Conservation (phyloP, 2,888 invertebrate species). For the Spilosoma lubricipeda region DNA sequence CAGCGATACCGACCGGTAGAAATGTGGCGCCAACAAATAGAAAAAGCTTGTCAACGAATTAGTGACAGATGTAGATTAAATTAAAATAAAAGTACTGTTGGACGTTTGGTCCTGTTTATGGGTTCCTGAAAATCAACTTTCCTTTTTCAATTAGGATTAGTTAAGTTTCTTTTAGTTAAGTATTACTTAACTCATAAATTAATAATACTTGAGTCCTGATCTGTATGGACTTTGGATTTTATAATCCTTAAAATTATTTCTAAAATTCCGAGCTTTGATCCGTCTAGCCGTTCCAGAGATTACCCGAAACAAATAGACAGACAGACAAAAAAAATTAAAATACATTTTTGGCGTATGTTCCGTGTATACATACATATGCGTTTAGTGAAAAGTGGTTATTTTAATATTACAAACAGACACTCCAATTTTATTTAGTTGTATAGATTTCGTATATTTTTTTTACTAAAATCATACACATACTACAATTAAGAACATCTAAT, state of each 20-base stretch:
- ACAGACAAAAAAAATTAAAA: too few species aligned
- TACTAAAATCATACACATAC: too few species aligned
- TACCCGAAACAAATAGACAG: too few species aligned
- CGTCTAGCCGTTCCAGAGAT: too few species aligned
- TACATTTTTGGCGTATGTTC: too few species aligned
- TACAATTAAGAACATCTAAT: too few species aligned
- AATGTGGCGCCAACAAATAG: conserved; percentile 27
- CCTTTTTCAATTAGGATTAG: background rate
- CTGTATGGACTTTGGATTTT: background rate
- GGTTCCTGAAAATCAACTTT: background rate
- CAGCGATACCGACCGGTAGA: conserved; percentile 29
- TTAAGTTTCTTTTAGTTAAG: background rate
- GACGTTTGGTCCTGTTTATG: background rate
- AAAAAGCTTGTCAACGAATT: conserved; percentile 38
- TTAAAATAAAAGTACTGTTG: conserved; percentile 12
- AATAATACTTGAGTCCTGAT: background rate
- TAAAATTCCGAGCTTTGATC: background rate
- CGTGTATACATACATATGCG: too few species aligned
- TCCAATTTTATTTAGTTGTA: too few species aligned
- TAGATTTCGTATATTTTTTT: too few species aligned
- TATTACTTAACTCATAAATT: too few species aligned
- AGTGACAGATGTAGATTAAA: conserved; percentile 32
- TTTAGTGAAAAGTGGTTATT: too few species aligned
- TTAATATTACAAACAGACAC: too few species aligned
- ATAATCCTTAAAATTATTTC: background rate